Base-by-base conservation (phyloP, 37 sponge, comb jelly and placozoan species). In the Halichondria panicea region DNA sequence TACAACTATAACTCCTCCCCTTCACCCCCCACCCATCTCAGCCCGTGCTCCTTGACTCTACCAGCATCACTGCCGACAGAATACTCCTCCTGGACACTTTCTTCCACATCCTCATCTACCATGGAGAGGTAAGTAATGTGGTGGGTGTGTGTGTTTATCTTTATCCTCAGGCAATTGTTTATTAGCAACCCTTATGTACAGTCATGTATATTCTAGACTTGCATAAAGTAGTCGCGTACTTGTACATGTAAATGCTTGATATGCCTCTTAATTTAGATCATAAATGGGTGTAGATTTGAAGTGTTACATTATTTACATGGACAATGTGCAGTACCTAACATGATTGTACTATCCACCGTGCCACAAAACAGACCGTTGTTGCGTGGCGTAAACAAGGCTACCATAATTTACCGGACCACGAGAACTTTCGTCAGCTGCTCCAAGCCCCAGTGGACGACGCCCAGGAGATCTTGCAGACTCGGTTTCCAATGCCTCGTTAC, bases 401-500 rank as follows among this genome's bases (percentile, higher is more conserved):
- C 68, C 92, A 99, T 31, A 71, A 93, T 40, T 75, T 84, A 8
- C 96, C 99, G 0, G 89, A 89, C 24, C 88, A 99, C 54, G 99
- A 92, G 71, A 94, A 87, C 74, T 95, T 98, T 59, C 87, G 84
- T 46, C 93, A 98, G 68, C 86, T 98, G 5, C 84, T 99, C 22
- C 90, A 91, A 66, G 99, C 99, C 19, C 99, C 99, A 0, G 72
- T 87, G 2, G 99, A 96, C 65, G 99, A 99, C 87, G 92, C 99
- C 25, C 91, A 94, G 92, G 99, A 99, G 44, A 93, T 99, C 39
- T 82, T 99, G 32, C 89, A 87, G 46, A 87, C 84, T 8, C 50
- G 99, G 59, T 99, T 99, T 70, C 99, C 99, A 8, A 93, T 99
- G 94, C 96, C 99, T 0, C 77, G 96, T 0, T 99, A 99, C 77